Conservation (phyloP, 2,797 vertebrate species). For the Alca torda region DNA sequence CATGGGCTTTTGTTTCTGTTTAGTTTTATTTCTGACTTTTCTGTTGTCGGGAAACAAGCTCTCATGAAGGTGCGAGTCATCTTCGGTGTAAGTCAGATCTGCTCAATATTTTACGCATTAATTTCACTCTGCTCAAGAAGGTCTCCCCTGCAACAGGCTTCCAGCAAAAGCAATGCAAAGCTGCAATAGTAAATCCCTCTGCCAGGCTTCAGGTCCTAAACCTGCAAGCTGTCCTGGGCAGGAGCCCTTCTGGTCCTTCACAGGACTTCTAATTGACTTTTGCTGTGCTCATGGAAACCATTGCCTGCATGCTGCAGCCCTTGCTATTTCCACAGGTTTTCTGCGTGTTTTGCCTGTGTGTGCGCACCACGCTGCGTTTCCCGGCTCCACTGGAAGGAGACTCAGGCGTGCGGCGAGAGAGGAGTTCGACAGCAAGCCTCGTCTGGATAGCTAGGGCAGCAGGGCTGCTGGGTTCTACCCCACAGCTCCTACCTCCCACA, state of each 20-base stretch:
- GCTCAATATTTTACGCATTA: not conserved
- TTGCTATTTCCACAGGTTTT: not conserved
- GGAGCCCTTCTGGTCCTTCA: not conserved
- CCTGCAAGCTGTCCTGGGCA: not conserved
- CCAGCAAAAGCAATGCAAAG: not conserved
- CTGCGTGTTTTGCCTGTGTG: not conserved
- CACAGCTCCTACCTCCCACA: slow-evolving; percentile 26
- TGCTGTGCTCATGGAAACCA: not conserved
- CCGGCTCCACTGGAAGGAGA: not conserved
- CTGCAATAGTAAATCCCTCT: not conserved
- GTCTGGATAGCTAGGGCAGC: not conserved
- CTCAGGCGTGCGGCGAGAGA: not conserved
- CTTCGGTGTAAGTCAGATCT: not conserved
- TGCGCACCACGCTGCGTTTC: not conserved
- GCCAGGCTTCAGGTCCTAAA: not conserved
- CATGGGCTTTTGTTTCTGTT: too few relatives aligned
- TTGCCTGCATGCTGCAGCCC: not conserved
- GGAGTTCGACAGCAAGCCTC: not conserved
- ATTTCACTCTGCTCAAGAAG: not conserved
- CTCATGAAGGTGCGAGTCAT: not conserved
- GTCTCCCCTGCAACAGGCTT: not conserved
- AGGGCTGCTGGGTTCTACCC: not conserved
- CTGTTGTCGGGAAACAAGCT: not conserved
- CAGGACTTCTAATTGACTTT: not conserved
- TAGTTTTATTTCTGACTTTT: not conserved